A percentile compares a stretch with the other conserved stretches of the same genome.
phyloP scores from a whole-genome alignment of 2,888 invertebrate genomes.

The Nomada fabriciana region DNA sequence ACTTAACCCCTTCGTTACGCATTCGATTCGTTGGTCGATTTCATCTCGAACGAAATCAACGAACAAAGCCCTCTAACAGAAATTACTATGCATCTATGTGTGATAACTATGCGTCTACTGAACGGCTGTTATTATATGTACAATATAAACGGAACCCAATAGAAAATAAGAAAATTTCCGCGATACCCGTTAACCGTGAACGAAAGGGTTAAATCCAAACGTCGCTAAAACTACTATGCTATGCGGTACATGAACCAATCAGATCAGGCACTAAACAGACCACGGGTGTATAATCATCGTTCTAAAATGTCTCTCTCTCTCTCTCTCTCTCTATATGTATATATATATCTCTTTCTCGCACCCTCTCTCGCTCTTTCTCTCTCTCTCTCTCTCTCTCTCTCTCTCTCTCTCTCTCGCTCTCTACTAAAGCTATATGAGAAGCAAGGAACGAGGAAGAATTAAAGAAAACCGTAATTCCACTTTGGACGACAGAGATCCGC shows the following conservation, averaged over 20 bases:
- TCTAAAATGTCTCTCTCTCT: background rate
- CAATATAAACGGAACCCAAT: too few species aligned
- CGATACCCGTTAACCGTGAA: constrained; percentile 9
- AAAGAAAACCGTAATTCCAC: constrained; percentile 66
- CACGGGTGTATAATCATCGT: constrained; percentile 38
- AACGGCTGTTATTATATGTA: background rate
- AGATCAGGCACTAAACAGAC: constrained; percentile 50
- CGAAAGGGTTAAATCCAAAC: constrained; percentile 51
- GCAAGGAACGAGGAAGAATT: constrained; percentile 59
- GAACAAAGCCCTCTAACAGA: background rate
- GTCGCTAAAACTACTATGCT: constrained; percentile 46
- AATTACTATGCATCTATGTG: background rate
- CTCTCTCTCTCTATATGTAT: background rate
- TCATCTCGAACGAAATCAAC: background rate
- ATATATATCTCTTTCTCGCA: background rate
- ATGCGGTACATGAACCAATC: constrained; percentile 35
- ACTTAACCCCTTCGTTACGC: constrained; percentile 44
- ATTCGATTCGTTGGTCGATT: background rate
- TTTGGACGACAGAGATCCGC: constrained; percentile 70
- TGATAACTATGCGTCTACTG: background rate
- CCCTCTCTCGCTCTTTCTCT: background rate
- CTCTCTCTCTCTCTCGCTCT: constrained; percentile 21
- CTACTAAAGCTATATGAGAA: constrained; percentile 49
- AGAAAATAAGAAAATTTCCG: too few species aligned
- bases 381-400: too few species aligned